Percentiles rank a stretch among this genome's conserved stretches.
phyloP scores from a whole-genome alignment of 2,113 vertebrate species.

The Tupaia chinensis region DNA sequence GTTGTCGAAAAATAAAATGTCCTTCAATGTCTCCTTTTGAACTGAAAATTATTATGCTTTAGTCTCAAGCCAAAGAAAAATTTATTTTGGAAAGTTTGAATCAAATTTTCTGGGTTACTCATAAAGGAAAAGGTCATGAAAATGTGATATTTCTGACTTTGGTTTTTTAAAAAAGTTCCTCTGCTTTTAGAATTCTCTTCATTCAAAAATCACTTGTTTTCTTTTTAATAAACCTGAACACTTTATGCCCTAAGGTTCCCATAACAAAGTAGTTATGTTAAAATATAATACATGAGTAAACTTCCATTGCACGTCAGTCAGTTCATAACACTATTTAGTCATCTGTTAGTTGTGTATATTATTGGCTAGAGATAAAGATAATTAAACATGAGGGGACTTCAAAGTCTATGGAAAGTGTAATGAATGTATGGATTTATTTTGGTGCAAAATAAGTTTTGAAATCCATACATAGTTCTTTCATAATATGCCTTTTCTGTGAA shows the following conservation, averaged over 20 bases:
- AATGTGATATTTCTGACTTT: slow-evolving; percentile 66
- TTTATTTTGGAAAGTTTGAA: slow-evolving; percentile 82
- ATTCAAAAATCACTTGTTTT: slow-evolving; percentile 63
- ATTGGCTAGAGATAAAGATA: not conserved
- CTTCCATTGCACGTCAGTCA: not conserved
- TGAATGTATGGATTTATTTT: too few relatives aligned
- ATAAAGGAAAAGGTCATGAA: slow-evolving; percentile 76
- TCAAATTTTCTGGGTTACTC: slow-evolving; percentile 79
- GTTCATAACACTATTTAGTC: slow-evolving; percentile 4
- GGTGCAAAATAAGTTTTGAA: too few relatives aligned
- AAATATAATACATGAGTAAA: not conserved
- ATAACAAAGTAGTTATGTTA: slow-evolving; percentile 42
- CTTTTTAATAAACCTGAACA: slow-evolving; percentile 5
- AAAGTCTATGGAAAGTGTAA: too few relatives aligned
- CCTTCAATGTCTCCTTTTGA: slow-evolving; percentile 67
- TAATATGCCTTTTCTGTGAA: too few relatives aligned
- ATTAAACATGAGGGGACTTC: not conserved
- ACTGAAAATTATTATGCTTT: slow-evolving; percentile 73
- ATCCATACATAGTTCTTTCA: too few relatives aligned
- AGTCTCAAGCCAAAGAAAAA: slow-evolving; percentile 70
- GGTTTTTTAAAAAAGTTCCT: slow-evolving; percentile 32
- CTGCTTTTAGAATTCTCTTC: slow-evolving; percentile 62
- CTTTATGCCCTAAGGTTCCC: slow-evolving; percentile 20
- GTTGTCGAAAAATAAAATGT: slow-evolving; percentile 62
- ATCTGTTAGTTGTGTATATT: not conserved